Base-by-base conservation (phyloP, 2,888 invertebrate genomes). In the Therioaphis trifolii region DNA sequence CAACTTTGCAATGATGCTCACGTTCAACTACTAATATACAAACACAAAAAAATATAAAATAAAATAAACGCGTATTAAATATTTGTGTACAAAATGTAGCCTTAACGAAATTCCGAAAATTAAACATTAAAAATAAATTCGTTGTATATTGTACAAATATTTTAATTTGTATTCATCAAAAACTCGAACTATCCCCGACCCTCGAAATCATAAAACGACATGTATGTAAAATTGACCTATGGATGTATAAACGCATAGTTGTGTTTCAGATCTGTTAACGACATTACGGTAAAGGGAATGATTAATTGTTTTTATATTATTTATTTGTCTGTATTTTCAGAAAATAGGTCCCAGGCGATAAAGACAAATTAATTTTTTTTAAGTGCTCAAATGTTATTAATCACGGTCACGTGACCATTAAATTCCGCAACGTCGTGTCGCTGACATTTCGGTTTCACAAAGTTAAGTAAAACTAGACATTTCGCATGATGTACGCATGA, bases 301-400 rank as follows among this genome's bases (percentile, higher is more conserved):
- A 68, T 78, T 78, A 78, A 78, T 78, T 68, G 52, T 78, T 68
- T 68, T 40, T 52, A 40, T 78, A 66, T 24, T 68, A 68, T 78
- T 78, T 78, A 52, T 78, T 24, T 68, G 35, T 35, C 5, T 35
- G 63, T 52, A 24, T 76, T 49, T 63, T 29, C 29, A 27, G 61
- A 63, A 76, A 76, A 76, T 63, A 76, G 21, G 61, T 63, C 29
- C 29, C 61, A 2, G 66, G 49, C 77, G 61, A 80, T 71, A 72
- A 72, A 80, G 61, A 80, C 80, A 72, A 72, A 80, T 80, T 80
- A 71, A 72, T 79, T 55, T 79, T 71, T 76, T 75, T 75, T 80
- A 69, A 79, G 79, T 71, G 71, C 80, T 49, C 46, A 21, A 72
- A 72, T 29, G 72, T 72, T 80, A 80, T 80, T 80, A 80, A 80